Conservation (phyloP, 2,888 invertebrate genomes). For the Lypha dubia region DNA sequence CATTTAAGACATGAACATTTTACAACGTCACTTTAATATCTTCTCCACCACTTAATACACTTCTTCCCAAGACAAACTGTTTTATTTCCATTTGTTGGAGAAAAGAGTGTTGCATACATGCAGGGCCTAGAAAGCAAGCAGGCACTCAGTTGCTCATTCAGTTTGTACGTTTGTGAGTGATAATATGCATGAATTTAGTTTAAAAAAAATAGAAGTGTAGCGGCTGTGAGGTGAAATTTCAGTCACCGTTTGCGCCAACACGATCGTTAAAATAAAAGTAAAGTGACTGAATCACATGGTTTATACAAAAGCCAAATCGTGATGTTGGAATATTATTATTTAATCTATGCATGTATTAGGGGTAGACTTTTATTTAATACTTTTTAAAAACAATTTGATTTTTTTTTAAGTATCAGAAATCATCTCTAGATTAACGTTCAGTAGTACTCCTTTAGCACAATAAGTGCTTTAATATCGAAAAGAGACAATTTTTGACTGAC, state of each 20-base stretch:
- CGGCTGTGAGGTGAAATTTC: conserved; percentile 68
- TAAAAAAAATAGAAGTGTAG: conserved; percentile 36
- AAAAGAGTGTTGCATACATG: conserved; percentile 45
- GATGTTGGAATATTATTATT: conserved; percentile 53
- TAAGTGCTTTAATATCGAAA: too few relatives aligned
- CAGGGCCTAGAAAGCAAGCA: conserved; percentile 9
- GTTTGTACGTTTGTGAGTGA: conserved; percentile 23
- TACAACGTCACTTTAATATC: conserved; percentile 54
- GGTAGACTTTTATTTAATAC: background rate
- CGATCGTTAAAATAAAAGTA: conserved; percentile 66
- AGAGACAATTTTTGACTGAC: too few relatives aligned
- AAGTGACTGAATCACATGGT: conserved; percentile 68
- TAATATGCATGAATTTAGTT: conserved; percentile 35
- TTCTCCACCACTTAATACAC: conserved; percentile 44
- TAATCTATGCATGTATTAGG: conserved; percentile 42
- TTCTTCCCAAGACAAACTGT: background rate
- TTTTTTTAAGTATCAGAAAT: too few relatives aligned
- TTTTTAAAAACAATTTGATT: too few relatives aligned
- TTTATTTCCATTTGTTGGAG: conserved; percentile 20
- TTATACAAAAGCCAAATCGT: conserved; percentile 67
- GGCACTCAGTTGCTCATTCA: conserved; percentile 17
- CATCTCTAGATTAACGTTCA: too few relatives aligned
- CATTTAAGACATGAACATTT: conserved; percentile 64
- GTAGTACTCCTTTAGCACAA: too few relatives aligned
- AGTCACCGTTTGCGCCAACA: conserved; percentile 66